Evolutionary conservation across 2,888 invertebrate species (phyloP).

Genomic region (Apamea sordens): DNA sequence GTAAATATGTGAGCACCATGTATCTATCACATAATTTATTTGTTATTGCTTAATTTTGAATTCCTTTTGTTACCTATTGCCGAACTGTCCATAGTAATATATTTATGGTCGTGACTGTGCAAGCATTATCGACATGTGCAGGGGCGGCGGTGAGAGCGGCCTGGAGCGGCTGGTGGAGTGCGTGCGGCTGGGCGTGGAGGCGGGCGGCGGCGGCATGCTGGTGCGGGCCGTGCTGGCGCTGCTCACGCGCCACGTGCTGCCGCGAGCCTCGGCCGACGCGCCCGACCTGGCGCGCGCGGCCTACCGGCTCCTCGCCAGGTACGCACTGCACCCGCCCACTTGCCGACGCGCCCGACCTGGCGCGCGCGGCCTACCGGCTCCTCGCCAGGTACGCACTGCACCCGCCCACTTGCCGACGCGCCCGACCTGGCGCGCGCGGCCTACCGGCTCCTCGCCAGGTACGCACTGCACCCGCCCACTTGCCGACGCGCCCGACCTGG

Average conservation of each 20-base stretch:
- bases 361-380: too few species aligned
- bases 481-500: too few species aligned
- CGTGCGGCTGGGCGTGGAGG: slow-evolving; percentile 88
- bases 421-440: too few species aligned
- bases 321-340: neutral
- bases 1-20: neutral
- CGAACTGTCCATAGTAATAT: neutral
- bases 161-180: slow-evolving; percentile 87
- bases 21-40: neutral
- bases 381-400: too few species aligned
- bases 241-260: slow-evolving; percentile 83
- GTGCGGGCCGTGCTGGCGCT: slow-evolving; percentile 84
- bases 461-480: too few species aligned
- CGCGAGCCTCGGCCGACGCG: slow-evolving; percentile 71
- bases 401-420: too few species aligned
- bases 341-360: too few species aligned
- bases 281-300: slow-evolving; percentile 84
- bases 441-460: too few species aligned
- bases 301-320: slow-evolving; percentile 81
- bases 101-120: neutral
- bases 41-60: too few species aligned
- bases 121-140: slow-evolving; percentile 44
- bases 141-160: slow-evolving; percentile 90
- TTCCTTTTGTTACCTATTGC: too few species aligned
- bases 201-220: slow-evolving; percentile 85